Evolutionary conservation across 1,140 invertebrate species (phyloP), one percentile per base, ranked within the genome.

Genomic region (Bombus cullumanus): DNA sequence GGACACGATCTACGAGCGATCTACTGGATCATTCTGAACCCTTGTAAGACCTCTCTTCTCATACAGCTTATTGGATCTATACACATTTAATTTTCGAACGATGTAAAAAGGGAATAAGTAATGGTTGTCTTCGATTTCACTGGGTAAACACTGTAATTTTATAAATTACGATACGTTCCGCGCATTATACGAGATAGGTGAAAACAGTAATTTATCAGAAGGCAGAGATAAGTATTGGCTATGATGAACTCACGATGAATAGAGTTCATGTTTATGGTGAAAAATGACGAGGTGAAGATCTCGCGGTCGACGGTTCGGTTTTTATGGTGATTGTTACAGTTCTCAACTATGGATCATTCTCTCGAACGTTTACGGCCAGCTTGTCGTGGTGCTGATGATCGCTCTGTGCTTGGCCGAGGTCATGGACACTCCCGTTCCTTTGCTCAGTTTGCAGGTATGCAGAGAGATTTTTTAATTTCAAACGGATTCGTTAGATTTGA

Each of bases 331-430:
- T 74, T 89, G 57, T 95, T 94, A 12, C 94, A 97, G 96, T 87
- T 96, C 95, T 31, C 95, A 96, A 81, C 90, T 97, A 91, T 96
- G 96, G 96, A 93, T 95, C 72, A 94, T 96, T 3, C 91, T 97
- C 9, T 96, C 96, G 85, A 96, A 96, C 25, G 94, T 97, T 62
- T 97, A 97, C 90, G 97, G 96, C 6, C 96, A 96, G 88, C 86
- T 96, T 9, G 83, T 97, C 10, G 94, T 97, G n/a, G 94, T 97
- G 9, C 85, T 97, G 12, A 96, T 96, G 93, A 90, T 96, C 62
- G 95, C 96, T n/a, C 95, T 96, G 31, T 96, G 96, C 84, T 89
- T 97, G 18, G 96, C 96, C 53, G 96, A 97, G 91, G 96, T 96
- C 28, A 96, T 96, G 94, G 96, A 97, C 90, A 96, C 96, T 77